These are phyloP conservation scores for Adelognathus sp. DNA, from an alignment of 2,888 invertebrate genomes.

Conservation along the genomic window DNA sequence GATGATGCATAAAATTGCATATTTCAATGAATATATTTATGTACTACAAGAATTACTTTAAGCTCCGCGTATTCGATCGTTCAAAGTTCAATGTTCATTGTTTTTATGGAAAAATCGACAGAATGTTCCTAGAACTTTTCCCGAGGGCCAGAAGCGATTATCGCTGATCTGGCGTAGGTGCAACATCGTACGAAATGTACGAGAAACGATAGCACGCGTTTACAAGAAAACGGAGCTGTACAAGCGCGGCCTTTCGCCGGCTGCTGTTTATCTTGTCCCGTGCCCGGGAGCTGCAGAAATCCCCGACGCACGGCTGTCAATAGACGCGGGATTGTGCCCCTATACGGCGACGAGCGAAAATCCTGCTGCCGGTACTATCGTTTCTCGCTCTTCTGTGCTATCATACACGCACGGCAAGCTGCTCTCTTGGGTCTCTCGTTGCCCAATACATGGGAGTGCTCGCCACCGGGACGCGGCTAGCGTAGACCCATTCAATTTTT, in stretches of 20 bases:
- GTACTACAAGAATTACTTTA: too few relatives aligned
- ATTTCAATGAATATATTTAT: too few relatives aligned
- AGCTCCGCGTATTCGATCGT: too few relatives aligned
- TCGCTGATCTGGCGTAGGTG: neutral
- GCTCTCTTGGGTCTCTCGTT: constrained; percentile 49
- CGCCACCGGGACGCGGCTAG: constrained; percentile 27
- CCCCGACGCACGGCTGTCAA: constrained; percentile 61
- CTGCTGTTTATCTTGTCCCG: constrained; percentile 63
- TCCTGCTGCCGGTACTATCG: constrained; percentile 26
- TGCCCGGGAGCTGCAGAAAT: constrained; percentile 39
- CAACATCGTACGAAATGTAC: constrained; percentile 10
- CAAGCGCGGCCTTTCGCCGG: constrained; percentile 58
- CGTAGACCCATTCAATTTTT: constrained; percentile 32
- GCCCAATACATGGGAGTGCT: constrained; percentile 60
- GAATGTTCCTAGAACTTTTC: neutral
- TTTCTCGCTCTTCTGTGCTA: constrained; percentile 6
- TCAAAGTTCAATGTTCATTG: neutral
- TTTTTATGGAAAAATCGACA: neutral
- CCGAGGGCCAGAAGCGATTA: constrained; percentile 3
- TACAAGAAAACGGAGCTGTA: constrained; percentile 25
- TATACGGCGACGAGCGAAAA: constrained; percentile 61
- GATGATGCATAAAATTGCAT: too few relatives aligned
- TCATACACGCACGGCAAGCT: constrained; percentile 19
- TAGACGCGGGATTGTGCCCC: constrained; percentile 60
- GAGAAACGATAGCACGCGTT: constrained; percentile 24